Percentiles rank a stretch among this genome's conserved stretches.
These are phyloP conservation scores for Astatotilapia flaviijosephi DNA, from an alignment of 2,113 vertebrate species.

Conservation along the genomic window DNA sequence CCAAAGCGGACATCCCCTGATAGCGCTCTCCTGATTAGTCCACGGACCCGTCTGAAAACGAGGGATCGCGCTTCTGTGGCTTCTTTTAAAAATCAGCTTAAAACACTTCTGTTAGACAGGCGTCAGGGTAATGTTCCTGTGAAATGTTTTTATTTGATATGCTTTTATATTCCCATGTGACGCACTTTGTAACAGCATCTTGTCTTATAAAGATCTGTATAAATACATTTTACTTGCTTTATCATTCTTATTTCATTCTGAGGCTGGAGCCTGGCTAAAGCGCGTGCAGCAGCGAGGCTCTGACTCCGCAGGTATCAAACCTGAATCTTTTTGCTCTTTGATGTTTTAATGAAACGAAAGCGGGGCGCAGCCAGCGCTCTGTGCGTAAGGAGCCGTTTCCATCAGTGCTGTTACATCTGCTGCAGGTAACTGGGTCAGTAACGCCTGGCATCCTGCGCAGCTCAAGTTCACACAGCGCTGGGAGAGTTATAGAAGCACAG, in stretches of 20 bases:
- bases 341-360: neutral
- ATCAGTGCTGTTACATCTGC: neutral
- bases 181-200: neutral
- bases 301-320: neutral
- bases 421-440: neutral
- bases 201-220: neutral
- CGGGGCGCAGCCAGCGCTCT: no score
- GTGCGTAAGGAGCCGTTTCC: neutral
- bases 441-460: neutral
- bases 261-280: neutral
- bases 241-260: accelerated
- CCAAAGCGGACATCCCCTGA: neutral
- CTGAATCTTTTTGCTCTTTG: neutral
- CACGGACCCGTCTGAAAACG: neutral
- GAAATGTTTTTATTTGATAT: neutral
- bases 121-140: neutral
- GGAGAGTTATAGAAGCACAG: neutral
- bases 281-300: neutral
- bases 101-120: neutral
- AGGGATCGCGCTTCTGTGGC: neutral
- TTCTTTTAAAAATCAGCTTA: neutral
- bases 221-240: neutral
- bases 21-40: neutral
- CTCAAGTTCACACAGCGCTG: neutral
- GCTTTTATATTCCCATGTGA: neutral